Evolutionary conservation across 2,113 vertebrate genomes (phyloP).

Genomic region (Nothobranchius kuhntae): DNA sequence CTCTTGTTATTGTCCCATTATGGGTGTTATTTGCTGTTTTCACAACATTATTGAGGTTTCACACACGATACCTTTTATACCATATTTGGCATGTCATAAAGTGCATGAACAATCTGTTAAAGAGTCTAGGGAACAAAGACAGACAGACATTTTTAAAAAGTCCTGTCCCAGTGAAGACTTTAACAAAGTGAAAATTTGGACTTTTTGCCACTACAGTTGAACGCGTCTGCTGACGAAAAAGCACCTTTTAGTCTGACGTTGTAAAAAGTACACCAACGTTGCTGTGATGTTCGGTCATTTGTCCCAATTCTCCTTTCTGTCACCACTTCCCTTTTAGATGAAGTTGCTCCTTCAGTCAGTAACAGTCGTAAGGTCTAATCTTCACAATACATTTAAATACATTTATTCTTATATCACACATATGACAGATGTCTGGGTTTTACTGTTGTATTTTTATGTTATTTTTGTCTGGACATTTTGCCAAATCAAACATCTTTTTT

Average conservation of each 20-base stretch:
- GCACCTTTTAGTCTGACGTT: neutral
- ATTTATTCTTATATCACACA: no score
- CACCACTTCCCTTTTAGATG: constrained; percentile 49
- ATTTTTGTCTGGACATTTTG: no score
- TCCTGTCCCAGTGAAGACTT: no score
- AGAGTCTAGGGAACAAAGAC: neutral
- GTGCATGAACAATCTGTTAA: neutral
- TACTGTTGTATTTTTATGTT: no score
- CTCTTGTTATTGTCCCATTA: neutral
- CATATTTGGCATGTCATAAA: neutral
- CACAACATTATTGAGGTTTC: neutral
- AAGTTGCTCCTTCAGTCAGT: neutral
- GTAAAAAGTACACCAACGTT: neutral
- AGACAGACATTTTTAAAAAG: neutral
- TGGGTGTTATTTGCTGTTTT: neutral
- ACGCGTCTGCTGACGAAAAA: constrained; percentile 7
- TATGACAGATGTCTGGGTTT: no score
- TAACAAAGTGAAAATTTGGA: neutral
- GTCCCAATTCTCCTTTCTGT: constrained; percentile 55
- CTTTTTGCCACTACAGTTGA: neutral
- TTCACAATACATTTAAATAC: no score
- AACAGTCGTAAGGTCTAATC: neutral
- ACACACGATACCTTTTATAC: neutral
- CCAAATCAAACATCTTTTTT: no score
- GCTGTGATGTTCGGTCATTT: neutral